phyloP scores from a whole-genome alignment of 2,888 invertebrate genomes.

The Drosophila monieri region DNA sequence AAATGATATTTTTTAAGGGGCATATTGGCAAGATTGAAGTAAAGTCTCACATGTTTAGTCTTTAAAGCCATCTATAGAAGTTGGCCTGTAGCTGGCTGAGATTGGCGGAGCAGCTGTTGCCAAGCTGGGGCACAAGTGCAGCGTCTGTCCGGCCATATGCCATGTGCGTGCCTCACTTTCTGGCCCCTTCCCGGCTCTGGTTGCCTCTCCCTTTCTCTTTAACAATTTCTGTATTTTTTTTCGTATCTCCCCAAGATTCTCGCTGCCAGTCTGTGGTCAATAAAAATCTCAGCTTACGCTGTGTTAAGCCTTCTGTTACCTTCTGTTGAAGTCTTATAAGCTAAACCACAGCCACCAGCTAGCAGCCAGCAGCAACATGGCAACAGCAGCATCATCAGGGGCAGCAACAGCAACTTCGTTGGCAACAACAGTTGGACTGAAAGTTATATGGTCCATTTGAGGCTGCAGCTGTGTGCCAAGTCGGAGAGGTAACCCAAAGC shows the following conservation, averaged over 20 bases:
- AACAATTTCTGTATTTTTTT: slow-evolving; percentile 12
- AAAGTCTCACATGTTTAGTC: neutral
- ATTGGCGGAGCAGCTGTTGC: slow-evolving; percentile 41
- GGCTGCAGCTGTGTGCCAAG: slow-evolving; percentile 73
- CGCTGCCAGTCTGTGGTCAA: slow-evolving; percentile 70
- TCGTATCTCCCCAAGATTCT: slow-evolving; percentile 45
- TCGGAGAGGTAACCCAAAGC: slow-evolving; percentile 35
- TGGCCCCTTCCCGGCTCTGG: slow-evolving; percentile 3
- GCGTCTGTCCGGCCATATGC: slow-evolving; percentile 39
- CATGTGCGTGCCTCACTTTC: slow-evolving; percentile 48
- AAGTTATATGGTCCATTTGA: slow-evolving; percentile 77
- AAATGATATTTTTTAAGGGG: too few relatives aligned
- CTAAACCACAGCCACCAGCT: slow-evolving; percentile 66
- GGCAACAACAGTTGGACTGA: slow-evolving; percentile 68
- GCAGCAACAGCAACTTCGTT: slow-evolving; percentile 10
- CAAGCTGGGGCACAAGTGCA: slow-evolving; percentile 66
- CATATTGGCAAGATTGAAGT: too few relatives aligned
- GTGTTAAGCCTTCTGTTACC: slow-evolving; percentile 58
- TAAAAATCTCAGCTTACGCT: slow-evolving; percentile 71
- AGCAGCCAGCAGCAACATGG: slow-evolving; percentile 34
- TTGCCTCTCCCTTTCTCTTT: slow-evolving; percentile 19
- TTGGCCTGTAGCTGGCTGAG: slow-evolving; percentile 25
- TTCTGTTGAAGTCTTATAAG: slow-evolving; percentile 76
- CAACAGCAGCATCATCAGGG: slow-evolving; percentile 51
- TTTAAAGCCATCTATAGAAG: neutral